A percentile compares a stretch with the other conserved stretches of the same genome.
phyloP scores from a whole-genome alignment of 23 tunicate genomes.

The Styela clava region DNA sequence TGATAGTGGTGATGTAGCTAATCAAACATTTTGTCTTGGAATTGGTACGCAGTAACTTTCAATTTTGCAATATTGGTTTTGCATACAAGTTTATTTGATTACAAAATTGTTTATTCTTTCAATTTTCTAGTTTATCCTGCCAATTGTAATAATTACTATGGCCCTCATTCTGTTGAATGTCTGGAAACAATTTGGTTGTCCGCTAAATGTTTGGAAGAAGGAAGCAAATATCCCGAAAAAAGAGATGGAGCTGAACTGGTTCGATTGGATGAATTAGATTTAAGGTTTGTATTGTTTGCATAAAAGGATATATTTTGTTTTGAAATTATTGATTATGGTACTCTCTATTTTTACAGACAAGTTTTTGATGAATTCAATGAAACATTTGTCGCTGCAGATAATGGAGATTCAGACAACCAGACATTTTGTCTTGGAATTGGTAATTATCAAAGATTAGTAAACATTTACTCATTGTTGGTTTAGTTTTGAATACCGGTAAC shows the following conservation, averaged over 20 bases:
- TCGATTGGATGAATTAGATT: neutral
- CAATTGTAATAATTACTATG: conserved; percentile 15
- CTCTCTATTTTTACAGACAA: conserved; percentile 1
- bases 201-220: conserved; percentile 20
- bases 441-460: too few relatives aligned
- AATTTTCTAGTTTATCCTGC: conserved; percentile 7
- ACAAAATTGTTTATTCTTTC: too few relatives aligned
- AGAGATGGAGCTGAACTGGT: neutral
- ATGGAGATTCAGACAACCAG: conserved; percentile 20
- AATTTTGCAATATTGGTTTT: neutral
- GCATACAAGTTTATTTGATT: too few relatives aligned
- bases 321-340: too few relatives aligned
- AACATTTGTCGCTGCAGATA: conserved; percentile 17
- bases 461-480: too few relatives aligned
- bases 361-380: conserved; percentile 7
- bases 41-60: too few relatives aligned
- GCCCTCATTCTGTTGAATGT: conserved; percentile 24
- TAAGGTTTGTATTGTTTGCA: too few relatives aligned
- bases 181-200: conserved; percentile 29
- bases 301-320: too few relatives aligned
- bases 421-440: conserved; percentile 33
- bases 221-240: conserved; percentile 13
- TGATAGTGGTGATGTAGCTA: conserved; percentile 2
- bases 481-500: too few relatives aligned
- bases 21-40: conserved; percentile 19